Conservation (phyloP, 2,113 vertebrate species). For the Cariama cristata region DNA sequence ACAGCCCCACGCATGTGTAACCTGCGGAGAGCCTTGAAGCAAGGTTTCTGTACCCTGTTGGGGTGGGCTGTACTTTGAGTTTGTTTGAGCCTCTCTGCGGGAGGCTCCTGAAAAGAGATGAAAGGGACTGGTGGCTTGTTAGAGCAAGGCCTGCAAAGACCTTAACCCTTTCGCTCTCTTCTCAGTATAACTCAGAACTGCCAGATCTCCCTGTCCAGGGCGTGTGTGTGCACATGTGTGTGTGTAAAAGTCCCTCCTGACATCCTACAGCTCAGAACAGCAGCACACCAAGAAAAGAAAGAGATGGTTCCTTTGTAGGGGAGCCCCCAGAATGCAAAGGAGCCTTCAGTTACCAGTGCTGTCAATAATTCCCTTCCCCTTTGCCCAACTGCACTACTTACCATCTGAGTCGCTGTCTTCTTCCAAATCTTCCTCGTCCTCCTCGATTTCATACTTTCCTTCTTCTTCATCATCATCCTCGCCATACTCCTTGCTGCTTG, state of each 20-base stretch:
- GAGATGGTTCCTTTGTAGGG: background rate
- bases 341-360: background rate
- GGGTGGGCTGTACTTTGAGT: background rate
- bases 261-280: background rate
- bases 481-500: conserved; percentile 40
- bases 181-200: background rate
- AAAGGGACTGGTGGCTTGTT: background rate
- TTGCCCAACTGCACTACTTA: conserved; percentile 13
- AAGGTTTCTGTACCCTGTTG: background rate
- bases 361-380: background rate
- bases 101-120: background rate
- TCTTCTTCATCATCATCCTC: conserved; percentile 46
- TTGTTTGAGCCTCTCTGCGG: background rate
- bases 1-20: fast-evolving
- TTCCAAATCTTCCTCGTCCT: background rate
- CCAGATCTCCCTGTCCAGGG: background rate
- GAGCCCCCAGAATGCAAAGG: background rate
- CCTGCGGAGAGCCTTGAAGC: background rate
- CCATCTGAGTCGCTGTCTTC: conserved; percentile 34
- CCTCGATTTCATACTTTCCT: conserved; percentile 44
- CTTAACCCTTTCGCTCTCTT: background rate
- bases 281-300: background rate
- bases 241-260: background rate
- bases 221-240: background rate
- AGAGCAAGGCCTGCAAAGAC: background rate